Evolutionary conservation across 1,140 invertebrate species (phyloP), one percentile per base, ranked within the genome.

Genomic region (Drosophila tsacasi): DNA sequence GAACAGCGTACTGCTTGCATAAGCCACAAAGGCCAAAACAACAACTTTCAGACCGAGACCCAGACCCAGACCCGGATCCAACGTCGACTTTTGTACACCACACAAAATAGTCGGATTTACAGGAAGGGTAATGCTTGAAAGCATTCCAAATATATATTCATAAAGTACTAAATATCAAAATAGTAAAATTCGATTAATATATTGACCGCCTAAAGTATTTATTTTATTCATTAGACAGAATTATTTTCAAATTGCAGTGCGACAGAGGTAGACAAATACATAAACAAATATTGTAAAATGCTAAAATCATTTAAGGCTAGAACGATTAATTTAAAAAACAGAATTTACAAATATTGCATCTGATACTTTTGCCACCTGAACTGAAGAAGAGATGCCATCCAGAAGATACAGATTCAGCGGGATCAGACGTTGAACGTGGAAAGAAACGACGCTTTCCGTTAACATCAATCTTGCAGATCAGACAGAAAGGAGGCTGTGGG

Each of bases 391-490:
- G 55, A 74, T 72, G 52, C 67, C 50, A 68, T 72, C 52, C 58
- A 59, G 39, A 46, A 82, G 73, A 72, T 71, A 74, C 73, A 79
- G 61, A 76, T 64, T 66, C 76, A 63, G 35, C 21, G 55, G 55
- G 35, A 58, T 42, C 55, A 83, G 60, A 65, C 73, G 66, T 67
- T 21, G 44, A 35, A 30, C 19, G 75, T 59, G 55, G 61, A 77
- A 72, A 84, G 81, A 78, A 89, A 89, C 84, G 84, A 91, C 77
- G 83, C 79, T 92, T 92, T 91, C 91, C 91, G 91, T 92, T 92
- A 92, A 90, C 91, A 92, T 92, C 89, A 92, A 92, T 92, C 91
- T 92, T 92, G 62, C 79, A 78, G 87, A 76, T 68, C 86, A 65
- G 60, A 54, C 44, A 21, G 19, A 25, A 54, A 19, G 62, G 39